Evolutionary conservation across 2,113 vertebrate species (phyloP).

Genomic region (Strix uralensis): DNA sequence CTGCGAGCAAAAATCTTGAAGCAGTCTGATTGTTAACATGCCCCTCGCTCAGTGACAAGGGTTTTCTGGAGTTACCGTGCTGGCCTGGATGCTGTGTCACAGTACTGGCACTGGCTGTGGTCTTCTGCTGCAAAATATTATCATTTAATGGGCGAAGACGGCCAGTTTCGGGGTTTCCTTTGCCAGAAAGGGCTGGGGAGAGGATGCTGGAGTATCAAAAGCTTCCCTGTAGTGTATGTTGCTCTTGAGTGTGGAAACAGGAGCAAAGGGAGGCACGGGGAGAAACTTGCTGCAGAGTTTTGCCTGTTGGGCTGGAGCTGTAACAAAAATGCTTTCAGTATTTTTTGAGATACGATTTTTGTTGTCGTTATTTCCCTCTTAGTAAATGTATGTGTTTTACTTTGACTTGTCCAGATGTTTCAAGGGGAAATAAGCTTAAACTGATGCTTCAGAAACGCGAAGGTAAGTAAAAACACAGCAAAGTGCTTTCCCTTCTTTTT

Average conservation of each 20-base stretch:
- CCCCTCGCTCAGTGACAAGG: neutral
- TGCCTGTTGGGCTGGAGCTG: neutral
- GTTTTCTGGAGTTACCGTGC: neutral
- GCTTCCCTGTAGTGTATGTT: neutral
- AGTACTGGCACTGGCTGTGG: neutral
- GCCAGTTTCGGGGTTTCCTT: rapidly evolving
- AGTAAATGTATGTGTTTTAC: neutral
- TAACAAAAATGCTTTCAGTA: neutral
- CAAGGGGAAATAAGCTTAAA: constrained; percentile 79
- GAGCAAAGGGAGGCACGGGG: neutral
- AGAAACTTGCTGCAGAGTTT: neutral
- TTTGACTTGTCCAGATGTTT: constrained; percentile 72
- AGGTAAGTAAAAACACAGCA: constrained; percentile 66
- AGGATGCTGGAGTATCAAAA: neutral
- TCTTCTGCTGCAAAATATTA: neutral
- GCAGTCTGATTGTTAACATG: neutral
- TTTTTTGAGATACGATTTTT: neutral
- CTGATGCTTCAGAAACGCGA: constrained; percentile 81
- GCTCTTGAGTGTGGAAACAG: rapidly evolving
- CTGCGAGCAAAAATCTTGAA: neutral
- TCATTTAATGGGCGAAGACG: neutral
- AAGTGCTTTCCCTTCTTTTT: neutral
- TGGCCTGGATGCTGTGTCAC: neutral
- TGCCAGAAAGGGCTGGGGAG: neutral
- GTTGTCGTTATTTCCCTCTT: neutral